Percentiles rank a stretch among this genome's conserved stretches.
These are phyloP conservation scores for Lophura nycthemera DNA, from an alignment of 2,113 vertebrate species.

Conservation along the genomic window DNA sequence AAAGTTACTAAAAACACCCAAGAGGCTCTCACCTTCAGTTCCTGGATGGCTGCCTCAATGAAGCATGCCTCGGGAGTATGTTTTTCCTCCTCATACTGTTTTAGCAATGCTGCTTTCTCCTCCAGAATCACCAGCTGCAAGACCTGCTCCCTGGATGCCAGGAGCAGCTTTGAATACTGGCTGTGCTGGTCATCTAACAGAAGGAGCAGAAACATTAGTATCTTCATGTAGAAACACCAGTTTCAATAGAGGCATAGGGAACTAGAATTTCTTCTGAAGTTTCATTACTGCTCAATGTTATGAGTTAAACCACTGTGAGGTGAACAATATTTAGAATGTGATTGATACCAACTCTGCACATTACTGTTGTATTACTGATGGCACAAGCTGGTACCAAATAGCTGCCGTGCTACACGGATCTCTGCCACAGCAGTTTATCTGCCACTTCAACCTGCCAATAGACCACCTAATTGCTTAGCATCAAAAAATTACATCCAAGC, in stretches of 20 bases:
- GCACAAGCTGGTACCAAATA: neutral
- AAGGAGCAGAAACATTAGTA: neutral
- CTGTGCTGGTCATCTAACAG: constrained; percentile 82
- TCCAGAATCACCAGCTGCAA: constrained; percentile 85
- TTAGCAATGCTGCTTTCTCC: constrained; percentile 85
- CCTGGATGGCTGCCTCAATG: constrained; percentile 92
- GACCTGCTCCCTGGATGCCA: constrained; percentile 90
- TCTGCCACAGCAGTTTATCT: neutral
- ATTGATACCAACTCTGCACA: neutral
- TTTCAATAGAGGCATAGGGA: neutral
- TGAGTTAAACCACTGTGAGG: neutral
- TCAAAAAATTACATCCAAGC: neutral
- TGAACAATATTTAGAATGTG: neutral
- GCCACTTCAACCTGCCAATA: neutral
- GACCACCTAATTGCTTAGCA: neutral
- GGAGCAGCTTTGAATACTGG: constrained; percentile 93
- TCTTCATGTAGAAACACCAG: fast-evolving
- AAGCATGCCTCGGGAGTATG: constrained; percentile 89
- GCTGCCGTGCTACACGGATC: neutral
- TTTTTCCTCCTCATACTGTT: constrained; percentile 89
- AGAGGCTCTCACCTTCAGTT: constrained; percentile 85
- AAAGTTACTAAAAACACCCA: neutral
- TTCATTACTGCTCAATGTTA: neutral
- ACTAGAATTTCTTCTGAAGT: neutral
- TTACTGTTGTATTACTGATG: neutral